Conservation (phyloP, 2,113 vertebrate genomes). For the Indicator indicator region DNA sequence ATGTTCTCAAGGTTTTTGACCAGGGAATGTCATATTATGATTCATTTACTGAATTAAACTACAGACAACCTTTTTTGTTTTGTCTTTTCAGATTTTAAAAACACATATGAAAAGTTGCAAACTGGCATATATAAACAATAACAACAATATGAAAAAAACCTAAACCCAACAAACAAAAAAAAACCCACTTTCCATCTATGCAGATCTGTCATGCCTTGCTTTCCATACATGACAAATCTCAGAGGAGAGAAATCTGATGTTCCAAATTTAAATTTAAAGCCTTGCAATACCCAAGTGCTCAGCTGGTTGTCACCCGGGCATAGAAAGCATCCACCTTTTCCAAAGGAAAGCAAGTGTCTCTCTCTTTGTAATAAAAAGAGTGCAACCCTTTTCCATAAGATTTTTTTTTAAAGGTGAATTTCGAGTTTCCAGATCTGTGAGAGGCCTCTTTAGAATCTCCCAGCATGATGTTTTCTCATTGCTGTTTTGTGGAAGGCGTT, state of each 20-base stretch:
- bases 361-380: neutral
- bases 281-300: neutral
- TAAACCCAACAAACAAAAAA: neutral
- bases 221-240: neutral
- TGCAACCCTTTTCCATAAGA: neutral
- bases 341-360: neutral
- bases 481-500: neutral
- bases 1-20: neutral
- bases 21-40: neutral
- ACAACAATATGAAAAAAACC: neutral
- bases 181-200: neutral
- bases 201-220: neutral
- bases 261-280: neutral
- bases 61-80: rapidly evolving
- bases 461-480: neutral
- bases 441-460: neutral
- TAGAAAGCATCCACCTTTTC: neutral
- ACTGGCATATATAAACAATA: neutral
- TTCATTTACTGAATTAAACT: neutral
- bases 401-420: neutral
- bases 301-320: neutral
- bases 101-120: rapidly evolving
- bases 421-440: neutral
- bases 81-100: neutral
- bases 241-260: neutral